A percentile compares a stretch with the other conserved stretches of the same genome.
Evolutionary conservation across 35 echinoderm and acorn worm species (phyloP).

Genomic region (Holothuria glaberrima): DNA sequence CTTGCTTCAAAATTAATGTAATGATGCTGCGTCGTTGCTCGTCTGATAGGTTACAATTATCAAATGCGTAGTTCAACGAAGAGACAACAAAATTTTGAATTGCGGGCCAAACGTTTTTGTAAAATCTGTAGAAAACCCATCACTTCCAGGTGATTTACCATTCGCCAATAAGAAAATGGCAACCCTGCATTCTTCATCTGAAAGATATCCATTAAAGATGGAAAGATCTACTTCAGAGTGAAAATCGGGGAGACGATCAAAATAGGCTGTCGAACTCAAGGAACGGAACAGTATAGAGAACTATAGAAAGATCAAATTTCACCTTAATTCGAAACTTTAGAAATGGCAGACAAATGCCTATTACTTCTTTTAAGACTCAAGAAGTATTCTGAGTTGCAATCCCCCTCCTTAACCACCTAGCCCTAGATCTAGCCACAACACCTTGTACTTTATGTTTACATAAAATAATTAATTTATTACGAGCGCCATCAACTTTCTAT

Average conservation of each 20-base stretch:
- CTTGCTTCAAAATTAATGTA: too few relatives aligned
- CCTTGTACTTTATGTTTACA: constrained; percentile 10
- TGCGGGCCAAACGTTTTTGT: too few relatives aligned
- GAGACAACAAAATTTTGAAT: too few relatives aligned
- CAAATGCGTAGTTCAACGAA: too few relatives aligned
- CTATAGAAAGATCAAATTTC: not conserved
- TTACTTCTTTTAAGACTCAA: not conserved
- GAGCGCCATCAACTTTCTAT: not conserved
- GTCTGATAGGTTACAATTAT: not conserved
- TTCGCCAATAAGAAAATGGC: not conserved
- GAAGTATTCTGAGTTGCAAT: not conserved
- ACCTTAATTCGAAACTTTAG: not conserved
- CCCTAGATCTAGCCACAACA: not conserved
- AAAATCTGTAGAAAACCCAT: too few relatives aligned
- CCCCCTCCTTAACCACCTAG: not conserved
- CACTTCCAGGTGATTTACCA: too few relatives aligned
- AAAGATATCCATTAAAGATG: not conserved
- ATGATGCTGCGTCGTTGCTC: too few relatives aligned
- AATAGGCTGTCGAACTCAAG: not conserved
- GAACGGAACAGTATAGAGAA: not conserved
- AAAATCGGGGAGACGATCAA: not conserved
- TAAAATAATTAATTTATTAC: not conserved
- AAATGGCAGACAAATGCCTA: constrained; percentile 2
- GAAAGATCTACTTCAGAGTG: not conserved
- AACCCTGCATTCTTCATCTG: not conserved